Evolutionary conservation across 2,888 invertebrate genomes (phyloP), one percentile per base, ranked within the genome.

Genomic region (Luffia ferchaultella): DNA sequence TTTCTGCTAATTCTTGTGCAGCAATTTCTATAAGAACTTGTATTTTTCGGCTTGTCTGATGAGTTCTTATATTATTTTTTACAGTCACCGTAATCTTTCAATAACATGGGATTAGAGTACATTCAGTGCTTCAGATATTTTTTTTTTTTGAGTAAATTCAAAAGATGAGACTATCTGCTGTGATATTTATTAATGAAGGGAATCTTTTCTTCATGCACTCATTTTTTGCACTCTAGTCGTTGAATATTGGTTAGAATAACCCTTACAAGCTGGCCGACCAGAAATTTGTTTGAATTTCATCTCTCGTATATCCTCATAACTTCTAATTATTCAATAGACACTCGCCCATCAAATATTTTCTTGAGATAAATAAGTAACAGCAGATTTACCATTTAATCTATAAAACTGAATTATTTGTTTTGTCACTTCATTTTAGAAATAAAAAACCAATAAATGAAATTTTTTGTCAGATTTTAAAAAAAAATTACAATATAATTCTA

Each of bases 341-440:
- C 12, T 30, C 12, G 30, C 12, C 30, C 30, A 30, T 30, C 30
- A 30, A 30, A 30, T 30, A 30, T 30, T 30, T 30, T 30, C 30
- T 30, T 12, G 12, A 30, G 5, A 30, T 7, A 30, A 30, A 30
- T 30, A 12, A 30, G 30, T 12, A 30, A 30, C 30, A 30, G 30
- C 30, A 30, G 30, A 30, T 30, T 30, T 30, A 12, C 30, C 30
- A 30, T 30, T 30, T 30, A 18, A 53, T 42, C 49, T 18, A 50
- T 46, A 46, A 20, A 47, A 46, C 17, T 18, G 49, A 41, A 52
- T 42, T 16, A 48, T 47, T 50, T 17, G 1, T 17, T 5, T 49
- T 15, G 42, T 49, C 20, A 20, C 45, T 48, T 42, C 45, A 19
- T 50, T 40, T 50, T 43, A 44, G 17, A 43, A 46, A 41, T 30